Conservation (phyloP, 2,797 vertebrate species). For the Sebastes minor region DNA sequence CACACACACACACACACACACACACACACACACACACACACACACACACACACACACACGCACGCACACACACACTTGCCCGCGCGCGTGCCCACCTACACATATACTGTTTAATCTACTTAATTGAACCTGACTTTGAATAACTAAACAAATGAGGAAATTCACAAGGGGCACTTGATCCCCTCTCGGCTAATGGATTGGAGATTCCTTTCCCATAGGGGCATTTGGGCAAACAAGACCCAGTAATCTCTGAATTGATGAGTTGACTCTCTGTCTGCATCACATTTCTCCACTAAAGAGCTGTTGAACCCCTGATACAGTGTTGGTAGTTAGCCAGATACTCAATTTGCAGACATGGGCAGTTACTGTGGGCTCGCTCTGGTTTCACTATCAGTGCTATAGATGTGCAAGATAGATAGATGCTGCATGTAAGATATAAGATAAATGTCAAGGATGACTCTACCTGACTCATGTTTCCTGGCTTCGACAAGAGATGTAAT, state of each 20-base stretch:
- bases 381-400: constrained; percentile 52
- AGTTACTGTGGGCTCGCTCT: constrained; percentile 33
- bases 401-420: constrained; percentile 45
- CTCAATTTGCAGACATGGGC: constrained; percentile 74
- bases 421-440: constrained; percentile 5
- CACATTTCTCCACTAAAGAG: constrained; percentile 81
- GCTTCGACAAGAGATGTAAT: neutral
- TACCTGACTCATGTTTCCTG: neutral
- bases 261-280: constrained; percentile 78
- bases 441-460: constrained; percentile 20
- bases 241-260: constrained; percentile 83
- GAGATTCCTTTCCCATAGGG: constrained; percentile 81
- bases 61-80: neutral
- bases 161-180: constrained; percentile 82
- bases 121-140: constrained; percentile 84
- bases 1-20: neutral
- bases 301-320: constrained; percentile 79
- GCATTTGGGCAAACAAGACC: constrained; percentile 81
- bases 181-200: constrained; percentile 81
- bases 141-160: constrained; percentile 85
- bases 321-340: constrained; percentile 76
- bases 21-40: neutral
- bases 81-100: constrained; percentile 16
- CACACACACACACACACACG: constrained; percentile 4
- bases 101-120: constrained; percentile 77